A percentile compares a stretch with the other conserved stretches of the same genome.
phyloP scores from a whole-genome alignment of 2,888 invertebrate species.

The Balanococcus diminutus region DNA sequence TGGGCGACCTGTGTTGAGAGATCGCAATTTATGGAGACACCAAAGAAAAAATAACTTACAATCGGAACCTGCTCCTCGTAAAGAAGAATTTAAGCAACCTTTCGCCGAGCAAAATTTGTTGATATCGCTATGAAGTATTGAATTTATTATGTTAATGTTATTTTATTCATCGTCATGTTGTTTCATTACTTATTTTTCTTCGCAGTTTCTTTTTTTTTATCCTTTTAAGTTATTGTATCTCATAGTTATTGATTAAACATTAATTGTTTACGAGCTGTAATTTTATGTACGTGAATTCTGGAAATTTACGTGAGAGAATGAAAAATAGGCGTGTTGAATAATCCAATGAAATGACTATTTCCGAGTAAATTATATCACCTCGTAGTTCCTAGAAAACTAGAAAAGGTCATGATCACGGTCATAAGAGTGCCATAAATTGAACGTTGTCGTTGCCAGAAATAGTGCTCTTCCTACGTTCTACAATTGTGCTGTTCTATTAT shows the following conservation, averaged over 20 bases:
- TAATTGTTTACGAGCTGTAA: not conserved
- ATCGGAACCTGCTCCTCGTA: not conserved
- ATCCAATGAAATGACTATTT: no score
- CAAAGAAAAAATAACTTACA: slow-evolving; percentile 53
- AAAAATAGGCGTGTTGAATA: no score
- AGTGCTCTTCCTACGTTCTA: not conserved
- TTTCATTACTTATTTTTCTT: not conserved
- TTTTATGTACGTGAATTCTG: not conserved
- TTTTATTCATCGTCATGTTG: not conserved
- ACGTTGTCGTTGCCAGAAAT: not conserved
- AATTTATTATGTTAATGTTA: not conserved
- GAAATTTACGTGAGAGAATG: not conserved
- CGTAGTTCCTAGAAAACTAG: no score
- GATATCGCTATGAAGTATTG: slow-evolving; percentile 32
- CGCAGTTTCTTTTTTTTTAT: not conserved
- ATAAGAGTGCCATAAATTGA: not conserved
- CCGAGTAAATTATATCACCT: not conserved
- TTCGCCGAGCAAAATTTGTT: slow-evolving; percentile 40
- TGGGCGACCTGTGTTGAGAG: slow-evolving; percentile 71
- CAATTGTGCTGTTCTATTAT: not conserved
- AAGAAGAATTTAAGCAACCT: not conserved
- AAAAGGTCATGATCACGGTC: not conserved
- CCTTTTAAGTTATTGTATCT: not conserved
- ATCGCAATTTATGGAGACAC: slow-evolving; percentile 74
- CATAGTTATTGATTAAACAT: not conserved